These are phyloP conservation scores for Anoura caudifer DNA, from an alignment of 2,113 vertebrate species.

Conservation along the genomic window DNA sequence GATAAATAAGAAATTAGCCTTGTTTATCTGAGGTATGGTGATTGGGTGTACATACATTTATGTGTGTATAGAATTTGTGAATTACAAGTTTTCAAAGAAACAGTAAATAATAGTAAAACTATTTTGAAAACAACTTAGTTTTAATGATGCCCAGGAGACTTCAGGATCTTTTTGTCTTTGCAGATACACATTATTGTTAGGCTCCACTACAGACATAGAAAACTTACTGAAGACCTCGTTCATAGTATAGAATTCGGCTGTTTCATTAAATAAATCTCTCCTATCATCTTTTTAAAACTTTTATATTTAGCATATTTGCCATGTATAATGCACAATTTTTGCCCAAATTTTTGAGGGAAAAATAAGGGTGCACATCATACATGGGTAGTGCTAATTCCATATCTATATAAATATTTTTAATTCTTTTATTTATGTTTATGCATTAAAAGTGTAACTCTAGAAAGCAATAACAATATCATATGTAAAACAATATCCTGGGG, in stretches of 20 bases:
- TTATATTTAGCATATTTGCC: too few relatives aligned
- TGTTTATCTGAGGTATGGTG: neutral
- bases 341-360: too few relatives aligned
- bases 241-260: neutral
- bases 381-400: too few relatives aligned
- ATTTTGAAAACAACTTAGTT: neutral
- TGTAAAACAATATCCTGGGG: too few relatives aligned
- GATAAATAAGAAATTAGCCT: neutral
- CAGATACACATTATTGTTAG: neutral
- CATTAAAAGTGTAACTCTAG: too few relatives aligned
- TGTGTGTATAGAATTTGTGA: neutral
- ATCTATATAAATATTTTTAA: too few relatives aligned
- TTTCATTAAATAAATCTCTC: neutral
- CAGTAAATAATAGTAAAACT: neutral
- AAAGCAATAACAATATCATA: too few relatives aligned
- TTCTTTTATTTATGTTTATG: too few relatives aligned
- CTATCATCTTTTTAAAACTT: neutral
- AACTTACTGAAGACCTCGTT: neutral
- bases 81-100: slow-evolving; percentile 23
- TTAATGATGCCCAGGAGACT: neutral
- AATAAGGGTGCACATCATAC: too few relatives aligned
- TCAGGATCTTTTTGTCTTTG: neutral
- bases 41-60: neutral
- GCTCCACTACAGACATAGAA: neutral
- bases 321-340: too few relatives aligned